A percentile compares a stretch with the other conserved stretches of the same genome.
These are phyloP conservation scores for Noctua janthina DNA, from an alignment of 2,888 invertebrate species.

Conservation along the genomic window DNA sequence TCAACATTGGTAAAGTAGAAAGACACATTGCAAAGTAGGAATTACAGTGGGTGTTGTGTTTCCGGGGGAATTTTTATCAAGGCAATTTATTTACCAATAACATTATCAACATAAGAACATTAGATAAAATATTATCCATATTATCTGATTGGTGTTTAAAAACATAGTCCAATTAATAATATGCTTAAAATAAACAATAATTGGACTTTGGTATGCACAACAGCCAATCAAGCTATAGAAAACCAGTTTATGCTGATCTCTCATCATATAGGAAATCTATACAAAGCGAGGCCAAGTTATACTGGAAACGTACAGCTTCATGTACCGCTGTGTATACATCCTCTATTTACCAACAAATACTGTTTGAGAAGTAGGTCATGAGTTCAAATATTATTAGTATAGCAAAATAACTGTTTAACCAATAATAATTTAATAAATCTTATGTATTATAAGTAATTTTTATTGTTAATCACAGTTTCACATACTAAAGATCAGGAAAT, in stretches of 20 bases:
- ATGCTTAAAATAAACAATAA: conserved; percentile 23
- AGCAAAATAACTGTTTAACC: conserved; percentile 16
- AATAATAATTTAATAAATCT: background rate
- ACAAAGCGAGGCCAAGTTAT: too few species aligned
- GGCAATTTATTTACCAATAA: background rate
- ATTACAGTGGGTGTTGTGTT: background rate
- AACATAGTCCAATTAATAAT: conserved; percentile 1
- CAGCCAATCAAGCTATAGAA: too few species aligned
- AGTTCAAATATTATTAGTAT: conserved; percentile 34
- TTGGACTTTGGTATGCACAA: conserved; percentile 17
- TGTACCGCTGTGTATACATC: background rate
- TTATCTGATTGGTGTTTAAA: background rate
- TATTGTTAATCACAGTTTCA: background rate
- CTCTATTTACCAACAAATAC: conserved; percentile 44
- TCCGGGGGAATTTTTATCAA: background rate
- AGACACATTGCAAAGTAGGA: too few species aligned
- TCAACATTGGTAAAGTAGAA: background rate
- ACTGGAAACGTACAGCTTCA: too few species aligned
- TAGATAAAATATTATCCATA: background rate
- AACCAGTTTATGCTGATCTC: too few species aligned
- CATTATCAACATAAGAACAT: background rate
- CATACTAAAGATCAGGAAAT: conserved; percentile 25
- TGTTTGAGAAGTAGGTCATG: conserved; percentile 26
- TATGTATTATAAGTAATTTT: background rate
- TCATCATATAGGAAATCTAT: too few species aligned